phyloP scores from a whole-genome alignment of 2,113 vertebrate genomes.

The Rhabdomys dilectus region DNA sequence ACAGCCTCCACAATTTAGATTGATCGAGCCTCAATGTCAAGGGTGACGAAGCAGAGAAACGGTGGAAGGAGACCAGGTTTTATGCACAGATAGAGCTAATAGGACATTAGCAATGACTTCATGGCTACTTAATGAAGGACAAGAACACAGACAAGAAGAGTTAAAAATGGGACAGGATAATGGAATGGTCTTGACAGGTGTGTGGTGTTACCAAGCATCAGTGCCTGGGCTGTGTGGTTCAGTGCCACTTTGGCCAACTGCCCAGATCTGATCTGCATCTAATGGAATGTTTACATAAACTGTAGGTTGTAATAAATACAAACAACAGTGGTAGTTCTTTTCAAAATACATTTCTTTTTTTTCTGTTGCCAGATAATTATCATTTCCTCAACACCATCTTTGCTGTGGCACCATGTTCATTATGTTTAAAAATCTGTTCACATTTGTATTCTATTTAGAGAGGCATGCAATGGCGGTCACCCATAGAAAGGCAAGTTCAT shows the following conservation, averaged over 20 bases:
- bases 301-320: constrained; percentile 57
- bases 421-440: constrained; percentile 18
- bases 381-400: constrained; percentile 4
- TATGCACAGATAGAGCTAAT: neutral
- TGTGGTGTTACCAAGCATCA: neutral
- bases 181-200: neutral
- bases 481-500: neutral
- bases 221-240: neutral
- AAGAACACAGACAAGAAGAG: neutral
- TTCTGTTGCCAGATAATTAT: constrained; percentile 32
- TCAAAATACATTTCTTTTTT: constrained; percentile 34
- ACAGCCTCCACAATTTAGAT: neutral
- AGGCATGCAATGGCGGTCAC: neutral
- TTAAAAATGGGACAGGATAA: neutral
- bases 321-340: constrained; percentile 1
- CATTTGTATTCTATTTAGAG: constrained; percentile 50
- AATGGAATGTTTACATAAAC: constrained; percentile 50
- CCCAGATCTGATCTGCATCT: constrained; percentile 37
- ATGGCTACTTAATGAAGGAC: neutral
- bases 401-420: neutral
- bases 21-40: neutral
- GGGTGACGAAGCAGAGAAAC: neutral
- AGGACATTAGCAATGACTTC: constrained; percentile 7
- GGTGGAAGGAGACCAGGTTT: neutral
- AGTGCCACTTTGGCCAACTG: constrained; percentile 35